These are phyloP conservation scores for Athalia rosae DNA, from an alignment of 2,888 invertebrate species.

Conservation along the genomic window DNA sequence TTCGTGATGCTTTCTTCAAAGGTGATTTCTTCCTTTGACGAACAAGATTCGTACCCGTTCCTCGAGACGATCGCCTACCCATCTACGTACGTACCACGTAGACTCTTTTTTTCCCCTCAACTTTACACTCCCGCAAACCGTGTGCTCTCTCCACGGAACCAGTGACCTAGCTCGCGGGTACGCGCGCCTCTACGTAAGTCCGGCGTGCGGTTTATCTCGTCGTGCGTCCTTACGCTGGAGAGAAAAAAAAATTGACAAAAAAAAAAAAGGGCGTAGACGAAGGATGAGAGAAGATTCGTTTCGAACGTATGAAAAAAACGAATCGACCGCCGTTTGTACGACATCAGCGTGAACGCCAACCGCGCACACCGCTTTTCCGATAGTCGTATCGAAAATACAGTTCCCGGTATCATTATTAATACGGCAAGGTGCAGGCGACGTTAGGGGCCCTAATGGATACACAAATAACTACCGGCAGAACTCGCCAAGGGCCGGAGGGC, in stretches of 20 bases:
- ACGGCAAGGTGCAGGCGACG: conserved; percentile 37
- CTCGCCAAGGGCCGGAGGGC: conserved; percentile 24
- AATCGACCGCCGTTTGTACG: too few species aligned
- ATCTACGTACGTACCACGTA: neutral
- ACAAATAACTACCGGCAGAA: conserved; percentile 44
- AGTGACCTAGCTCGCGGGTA: too few species aligned
- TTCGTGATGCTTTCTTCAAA: conserved; percentile 9
- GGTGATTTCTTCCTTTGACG: conserved; percentile 21
- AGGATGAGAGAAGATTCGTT: too few species aligned
- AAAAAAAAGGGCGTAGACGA: too few species aligned
- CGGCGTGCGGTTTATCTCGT: too few species aligned
- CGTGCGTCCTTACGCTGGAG: too few species aligned
- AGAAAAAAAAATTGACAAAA: too few species aligned
- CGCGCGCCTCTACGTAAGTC: too few species aligned
- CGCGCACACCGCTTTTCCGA: neutral
- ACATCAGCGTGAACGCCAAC: neutral
- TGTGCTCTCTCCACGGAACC: too few species aligned
- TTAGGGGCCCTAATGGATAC: conserved; percentile 44
- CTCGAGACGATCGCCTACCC: neutral
- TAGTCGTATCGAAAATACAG: conserved; percentile 38
- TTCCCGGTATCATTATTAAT: conserved; percentile 43
- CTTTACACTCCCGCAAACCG: too few species aligned
- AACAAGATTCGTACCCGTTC: conserved; percentile 13
- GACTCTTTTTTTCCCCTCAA: too few species aligned
- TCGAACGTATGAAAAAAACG: too few species aligned